Evolutionary conservation across 2,113 vertebrate genomes (phyloP).

Genomic region (Hemibagrus wyckioides): DNA sequence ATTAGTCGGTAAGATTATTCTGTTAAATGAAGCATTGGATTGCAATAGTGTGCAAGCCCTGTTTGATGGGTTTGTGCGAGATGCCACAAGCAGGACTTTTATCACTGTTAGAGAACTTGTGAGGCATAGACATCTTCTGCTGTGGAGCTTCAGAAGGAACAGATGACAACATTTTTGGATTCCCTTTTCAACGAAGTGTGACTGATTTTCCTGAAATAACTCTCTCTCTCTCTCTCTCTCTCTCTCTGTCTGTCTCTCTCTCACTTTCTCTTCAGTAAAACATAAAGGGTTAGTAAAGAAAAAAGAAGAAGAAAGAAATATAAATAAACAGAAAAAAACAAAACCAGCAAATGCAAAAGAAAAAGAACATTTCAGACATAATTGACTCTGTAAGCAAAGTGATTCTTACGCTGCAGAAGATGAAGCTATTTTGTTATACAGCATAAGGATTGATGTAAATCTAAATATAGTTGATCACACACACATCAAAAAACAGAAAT

Average conservation of each 20-base stretch:
- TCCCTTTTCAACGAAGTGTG: background rate
- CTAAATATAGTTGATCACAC: background rate
- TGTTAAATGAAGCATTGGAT: background rate
- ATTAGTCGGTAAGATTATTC: background rate
- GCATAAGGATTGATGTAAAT: conserved; percentile 4
- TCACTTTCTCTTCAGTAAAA: background rate
- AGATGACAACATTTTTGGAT: background rate
- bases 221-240: background rate
- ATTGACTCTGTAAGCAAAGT: background rate
- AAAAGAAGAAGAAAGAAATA: background rate
- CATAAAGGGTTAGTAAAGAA: background rate
- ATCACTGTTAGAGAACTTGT: background rate
- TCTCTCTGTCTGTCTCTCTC: background rate
- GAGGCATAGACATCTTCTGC: background rate
- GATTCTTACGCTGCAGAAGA: background rate
- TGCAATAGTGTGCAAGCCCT: background rate
- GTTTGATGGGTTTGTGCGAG: conserved; percentile 9
- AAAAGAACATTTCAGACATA: background rate
- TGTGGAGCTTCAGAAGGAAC: background rate
- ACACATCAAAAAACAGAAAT: background rate
- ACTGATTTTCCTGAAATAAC: background rate
- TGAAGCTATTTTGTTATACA: background rate
- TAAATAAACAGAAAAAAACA: no score
- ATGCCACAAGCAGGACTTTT: conserved; percentile 1
- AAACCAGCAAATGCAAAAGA: background rate